Evolutionary conservation across 2,113 vertebrate species (phyloP), one percentile per base, ranked within the genome.

Genomic region (Ahaetulla prasina): DNA sequence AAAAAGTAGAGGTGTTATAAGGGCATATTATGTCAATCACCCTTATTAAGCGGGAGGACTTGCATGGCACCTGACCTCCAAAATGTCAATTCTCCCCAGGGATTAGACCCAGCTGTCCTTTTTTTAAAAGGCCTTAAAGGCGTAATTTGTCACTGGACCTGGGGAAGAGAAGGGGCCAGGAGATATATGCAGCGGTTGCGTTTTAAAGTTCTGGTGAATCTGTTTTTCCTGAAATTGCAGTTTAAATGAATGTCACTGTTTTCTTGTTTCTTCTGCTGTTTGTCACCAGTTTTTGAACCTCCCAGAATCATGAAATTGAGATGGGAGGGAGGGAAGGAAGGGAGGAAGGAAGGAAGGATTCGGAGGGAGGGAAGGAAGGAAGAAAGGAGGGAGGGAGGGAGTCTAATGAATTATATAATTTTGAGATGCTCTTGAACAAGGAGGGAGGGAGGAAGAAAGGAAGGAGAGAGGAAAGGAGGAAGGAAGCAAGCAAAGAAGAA

Each of bases 281-380:
- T 68, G n/a, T n/a, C 30, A 68, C 12, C 5, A 47, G 4, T 35
- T n/a, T 68, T 68, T 60, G 57, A 68, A 14, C 63, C 11, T 14
- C 30, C 4, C 30, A n/a, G 63, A 68, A n/a, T 35, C 30, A 9
- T 60, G 57, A 60, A 27, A 27, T 27, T 60, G 25, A 60, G 8
- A 60, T 97, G 95, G 94, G 45, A 95, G 92, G 93, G 23, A 57
- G 23, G 7, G 8, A 57, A 14, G 52, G 16, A 53, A 10, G 45
- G 18, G 4, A 45, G 16, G 53, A 20, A 54, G 3, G 18, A 22
- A 54, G 16, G 53, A 22, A 54, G 3, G 18, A 49, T 49, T 49
- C 8, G 49, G 49, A 49, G 47, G 47, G 47, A 49, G 49, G 49
- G 49, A 49, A 8, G 47, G 3, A 45, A 3, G 8, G 7, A 49